These are phyloP conservation scores for Pagetopsis macropterus DNA, from an alignment of 2,797 vertebrate species.

Conservation along the genomic window DNA sequence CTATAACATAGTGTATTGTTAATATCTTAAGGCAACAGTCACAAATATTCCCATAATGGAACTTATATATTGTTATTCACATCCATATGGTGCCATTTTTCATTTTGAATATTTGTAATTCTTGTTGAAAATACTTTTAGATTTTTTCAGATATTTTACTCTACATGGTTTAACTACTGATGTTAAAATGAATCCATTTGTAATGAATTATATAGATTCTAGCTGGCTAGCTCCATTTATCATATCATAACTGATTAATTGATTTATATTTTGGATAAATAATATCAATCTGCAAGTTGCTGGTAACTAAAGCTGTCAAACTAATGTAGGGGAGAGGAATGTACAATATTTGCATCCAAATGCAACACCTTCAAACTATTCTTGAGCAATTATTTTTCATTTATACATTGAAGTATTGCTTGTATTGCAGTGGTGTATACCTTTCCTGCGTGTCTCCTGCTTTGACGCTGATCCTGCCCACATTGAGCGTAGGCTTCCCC, in stretches of 20 bases:
- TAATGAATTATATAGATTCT: no score
- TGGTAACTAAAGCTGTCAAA: no score
- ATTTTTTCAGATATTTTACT: no score
- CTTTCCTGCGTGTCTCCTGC: slow-evolving; percentile 92
- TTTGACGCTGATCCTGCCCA: slow-evolving; percentile 88
- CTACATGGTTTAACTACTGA: no score
- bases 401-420: neutral
- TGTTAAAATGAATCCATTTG: no score
- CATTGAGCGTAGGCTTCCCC: slow-evolving; percentile 79
- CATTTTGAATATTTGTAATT: neutral
- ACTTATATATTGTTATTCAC: neutral
- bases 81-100: neutral
- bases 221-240: no score
- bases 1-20: neutral
- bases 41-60: neutral
- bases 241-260: no score
- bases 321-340: no score
- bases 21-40: neutral
- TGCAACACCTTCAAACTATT: no score
- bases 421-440: slow-evolving; percentile 72
- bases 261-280: no score
- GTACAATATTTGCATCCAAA: no score
- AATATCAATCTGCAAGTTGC: no score
- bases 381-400: neutral
- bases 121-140: neutral